Evolutionary conservation across 2,888 invertebrate genomes (phyloP), one percentile per base, ranked within the genome.

Genomic region (Limnephilus lunatus): DNA sequence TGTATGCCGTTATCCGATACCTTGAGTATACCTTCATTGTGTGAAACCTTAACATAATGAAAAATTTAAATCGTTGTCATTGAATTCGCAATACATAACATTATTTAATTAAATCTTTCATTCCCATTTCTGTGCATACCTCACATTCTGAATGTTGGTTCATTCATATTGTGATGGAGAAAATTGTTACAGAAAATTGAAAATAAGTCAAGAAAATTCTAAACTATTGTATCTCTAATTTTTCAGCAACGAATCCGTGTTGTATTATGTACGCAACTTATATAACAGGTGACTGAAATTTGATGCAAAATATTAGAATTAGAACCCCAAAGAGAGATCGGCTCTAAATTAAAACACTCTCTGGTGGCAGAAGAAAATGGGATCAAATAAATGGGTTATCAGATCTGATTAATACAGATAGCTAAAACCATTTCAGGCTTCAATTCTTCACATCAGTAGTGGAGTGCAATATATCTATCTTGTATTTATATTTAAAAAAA

Each of bases 111-210:
- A 14, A 32, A 2, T 35, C 19, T 19, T 32, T 83, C 30, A 87
- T 87, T 87, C 87, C 87, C 87, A 87, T 87, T 48, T 87, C 87
- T 87, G 31, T 87, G 12, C 19, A 31, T 31, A 87, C 53, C 44
- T 87, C 48, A 9, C 87, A 53, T 87, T 87, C 87, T 15, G 48
- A 68, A 53, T 87, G 53, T 87, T 87, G 30, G 15, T 68, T 68
- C 48, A 32, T 32, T 68, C 68, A n/a, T 68, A 68, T 35, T 35
- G 83, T 35, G 83, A 83, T 19, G 19, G 83, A 35, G 35, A 83
- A 83, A 25, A 83, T 35, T 39, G 35, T 83, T 83, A 35, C 15
- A 31, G 82, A 31, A 82, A 30, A 31, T 32, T 82, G 19, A 35
- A 35, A 19, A 19, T 31, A 35, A 5, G 25, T 39, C 0, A n/a